Base-by-base conservation (phyloP, 2,888 invertebrate species). In the Drosophila cracens region DNA sequence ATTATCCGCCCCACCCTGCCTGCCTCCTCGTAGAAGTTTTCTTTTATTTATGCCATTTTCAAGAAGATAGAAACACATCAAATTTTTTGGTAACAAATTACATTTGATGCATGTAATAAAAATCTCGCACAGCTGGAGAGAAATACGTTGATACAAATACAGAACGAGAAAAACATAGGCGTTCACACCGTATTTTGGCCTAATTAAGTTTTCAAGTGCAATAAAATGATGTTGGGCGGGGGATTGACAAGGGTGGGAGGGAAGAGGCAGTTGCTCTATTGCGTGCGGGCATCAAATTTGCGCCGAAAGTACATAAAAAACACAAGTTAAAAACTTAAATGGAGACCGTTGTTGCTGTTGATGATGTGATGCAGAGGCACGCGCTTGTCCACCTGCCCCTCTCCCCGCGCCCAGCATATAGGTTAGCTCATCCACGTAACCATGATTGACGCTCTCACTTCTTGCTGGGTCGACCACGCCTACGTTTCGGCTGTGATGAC, bases 171-270 rank as follows among this genome's bases (percentile, higher is more conserved):
- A 69, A 71, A 77, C 77, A 79, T 82, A 83, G 79, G 81, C 82
- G 82, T 86, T 86, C 78, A 78, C 88, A 89, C 83, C 87, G 87
- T 80, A 85, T 82, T 87, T 80, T 72, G 82, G 81, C 88, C 91
- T 92, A 92, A 92, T 92, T 92, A 92, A 91, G 91, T 91, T 91
- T 90, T 90, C 87, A 90, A 91, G 83, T 87, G 92, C 91, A 91
- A 92, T 92, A 92, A 92, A 92, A 92, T 91, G 83, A 87, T 87
- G 87, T 79, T 25, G 76, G 36, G 38, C 7, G 27, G 10, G 43
- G 57, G 16, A 25, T 46, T 46, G 87, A 79, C 29, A 76, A 21
- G 29, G 29, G 31, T 18, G 64, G 57, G 57, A 34, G 29, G 46
- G 48, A 49, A 21, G 29, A 53, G 65, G 61, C 61, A 65, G 63